Evolutionary conservation across 2,113 vertebrate genomes (phyloP), one percentile per base, ranked within the genome.

Genomic region (Pelodiscus sinensis): DNA sequence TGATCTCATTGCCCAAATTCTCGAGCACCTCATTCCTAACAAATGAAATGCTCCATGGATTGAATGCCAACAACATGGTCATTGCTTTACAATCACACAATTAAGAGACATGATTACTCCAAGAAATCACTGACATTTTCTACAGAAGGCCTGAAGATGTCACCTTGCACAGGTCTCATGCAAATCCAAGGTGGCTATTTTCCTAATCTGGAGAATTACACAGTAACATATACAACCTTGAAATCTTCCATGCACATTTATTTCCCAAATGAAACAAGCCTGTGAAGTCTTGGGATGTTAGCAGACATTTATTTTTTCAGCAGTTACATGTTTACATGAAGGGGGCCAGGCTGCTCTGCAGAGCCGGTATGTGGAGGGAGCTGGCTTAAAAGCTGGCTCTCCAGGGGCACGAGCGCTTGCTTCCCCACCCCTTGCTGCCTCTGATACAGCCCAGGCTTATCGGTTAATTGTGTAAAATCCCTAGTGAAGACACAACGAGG

Each of bases 201-300:
- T 22, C 35, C 35, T 73, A 38, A 44, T 22, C 22, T 73, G 71
- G 71, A 73, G 35, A 35, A 24, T 38, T 73, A 73, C 21, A 21
- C n/a, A 73, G 71, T 73, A 35, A 21, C 68, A 19, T 38, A 11
- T 27, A 65, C 15, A 15, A 65, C 62, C 29, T 65, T 65, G 31
- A 65, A 31, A 14, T 65, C 24, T 51, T 51, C 75, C 44, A 4
- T 6, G 44, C 38, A 78, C 38, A 44, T 27, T 50, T 51, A 78
- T 58, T 81, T 0, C 8, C 16, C 0, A 2, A 2, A 21, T 0
- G 21, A 7, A 0, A 9, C n/a, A 0, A 79, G 18, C 4, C 2
- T 0, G n/a, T 3, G 15, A 44, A 1, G 18, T 54, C 44, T 44
- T 44, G 44, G 44, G 44, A 44, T 44, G 44, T 44, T 44, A 44